These are phyloP conservation scores for Dicyrtomina minuta DNA, from an alignment of 2,888 invertebrate species.

Conservation along the genomic window DNA sequence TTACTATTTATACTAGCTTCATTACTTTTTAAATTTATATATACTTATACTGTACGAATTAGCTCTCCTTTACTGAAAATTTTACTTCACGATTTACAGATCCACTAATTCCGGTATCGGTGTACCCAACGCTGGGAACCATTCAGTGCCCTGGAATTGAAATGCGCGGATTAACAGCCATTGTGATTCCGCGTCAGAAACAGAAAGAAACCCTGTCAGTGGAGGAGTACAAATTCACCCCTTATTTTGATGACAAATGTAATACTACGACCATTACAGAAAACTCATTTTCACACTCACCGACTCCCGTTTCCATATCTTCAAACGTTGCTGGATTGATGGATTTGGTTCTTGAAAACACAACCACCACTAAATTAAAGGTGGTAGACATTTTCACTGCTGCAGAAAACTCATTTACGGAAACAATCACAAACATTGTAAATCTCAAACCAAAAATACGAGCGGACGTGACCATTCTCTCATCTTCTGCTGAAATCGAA, in stretches of 20 bases:
- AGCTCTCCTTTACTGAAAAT: too few relatives aligned
- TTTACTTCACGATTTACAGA: too few relatives aligned
- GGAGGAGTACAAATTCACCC: constrained; percentile 34
- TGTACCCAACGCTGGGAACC: constrained; percentile 60
- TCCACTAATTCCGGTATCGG: constrained; percentile 55
- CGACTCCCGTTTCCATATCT: neutral
- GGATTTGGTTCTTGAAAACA: constrained; percentile 27
- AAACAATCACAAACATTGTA: constrained; percentile 18
- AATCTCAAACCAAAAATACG: neutral
- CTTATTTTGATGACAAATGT: constrained; percentile 27
- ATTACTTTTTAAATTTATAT: too few relatives aligned
- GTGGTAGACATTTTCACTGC: constrained; percentile 21
- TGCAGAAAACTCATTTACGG: constrained; percentile 20
- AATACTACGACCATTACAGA: neutral
- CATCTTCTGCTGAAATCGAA: neutral
- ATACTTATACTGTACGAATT: too few relatives aligned
- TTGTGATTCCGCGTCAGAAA: constrained; percentile 65
- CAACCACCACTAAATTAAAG: constrained; percentile 6
- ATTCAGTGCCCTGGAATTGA: constrained; percentile 74
- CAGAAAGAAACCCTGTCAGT: constrained; percentile 23
- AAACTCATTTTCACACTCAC: too few relatives aligned
- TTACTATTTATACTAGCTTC: too few relatives aligned
- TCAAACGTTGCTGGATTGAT: constrained; percentile 8
- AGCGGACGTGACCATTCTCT: too few relatives aligned
- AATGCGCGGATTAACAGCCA: constrained; percentile 74